phyloP scores from a whole-genome alignment of 1,140 invertebrate species.

The Potamilus streckersoni region DNA sequence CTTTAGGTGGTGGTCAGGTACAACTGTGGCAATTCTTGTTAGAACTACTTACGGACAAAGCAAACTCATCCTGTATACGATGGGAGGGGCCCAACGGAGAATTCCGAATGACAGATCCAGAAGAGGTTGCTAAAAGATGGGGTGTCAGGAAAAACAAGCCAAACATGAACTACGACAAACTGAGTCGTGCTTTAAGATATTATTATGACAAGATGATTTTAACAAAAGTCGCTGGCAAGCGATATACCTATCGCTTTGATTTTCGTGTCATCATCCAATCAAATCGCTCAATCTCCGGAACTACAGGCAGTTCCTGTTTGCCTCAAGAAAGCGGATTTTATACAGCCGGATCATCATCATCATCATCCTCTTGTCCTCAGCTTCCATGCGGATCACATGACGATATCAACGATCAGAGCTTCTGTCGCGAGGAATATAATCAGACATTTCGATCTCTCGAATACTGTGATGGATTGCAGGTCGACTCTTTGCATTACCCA shows the following conservation, averaged over 20 bases:
- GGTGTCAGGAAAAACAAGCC: slow-evolving; percentile 97
- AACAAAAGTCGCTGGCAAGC: slow-evolving; percentile 96
- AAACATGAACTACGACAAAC: slow-evolving; percentile 91
- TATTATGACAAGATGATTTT: slow-evolving; percentile 99
- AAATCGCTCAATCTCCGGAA: slow-evolving; percentile 18
- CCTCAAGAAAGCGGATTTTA: slow-evolving; percentile 12
- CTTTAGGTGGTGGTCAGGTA: slow-evolving; percentile 59
- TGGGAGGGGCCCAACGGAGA: slow-evolving; percentile 99
- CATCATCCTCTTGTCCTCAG: too few species aligned
- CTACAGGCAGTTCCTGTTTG: slow-evolving; percentile 7
- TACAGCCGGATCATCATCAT: too few species aligned
- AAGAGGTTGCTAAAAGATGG: slow-evolving; percentile 95
- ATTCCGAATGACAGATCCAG: slow-evolving; percentile 96
- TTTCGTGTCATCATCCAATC: slow-evolving; percentile 26
- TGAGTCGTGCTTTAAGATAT: slow-evolving; percentile 74
- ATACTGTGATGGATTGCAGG: too few species aligned
- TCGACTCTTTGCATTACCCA: too few species aligned
- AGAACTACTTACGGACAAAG: slow-evolving; percentile 93
- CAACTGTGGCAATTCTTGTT: slow-evolving; percentile 95
- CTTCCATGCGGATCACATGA: too few species aligned
- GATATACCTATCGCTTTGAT: slow-evolving; percentile 68
- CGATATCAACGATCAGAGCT: too few species aligned
- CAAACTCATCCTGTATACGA: slow-evolving; percentile 92
- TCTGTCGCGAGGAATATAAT: too few species aligned
- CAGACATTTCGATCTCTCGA: too few species aligned